Evolutionary conservation across 2,113 vertebrate species (phyloP).

Genomic region (Cynopterus brachyotis): DNA sequence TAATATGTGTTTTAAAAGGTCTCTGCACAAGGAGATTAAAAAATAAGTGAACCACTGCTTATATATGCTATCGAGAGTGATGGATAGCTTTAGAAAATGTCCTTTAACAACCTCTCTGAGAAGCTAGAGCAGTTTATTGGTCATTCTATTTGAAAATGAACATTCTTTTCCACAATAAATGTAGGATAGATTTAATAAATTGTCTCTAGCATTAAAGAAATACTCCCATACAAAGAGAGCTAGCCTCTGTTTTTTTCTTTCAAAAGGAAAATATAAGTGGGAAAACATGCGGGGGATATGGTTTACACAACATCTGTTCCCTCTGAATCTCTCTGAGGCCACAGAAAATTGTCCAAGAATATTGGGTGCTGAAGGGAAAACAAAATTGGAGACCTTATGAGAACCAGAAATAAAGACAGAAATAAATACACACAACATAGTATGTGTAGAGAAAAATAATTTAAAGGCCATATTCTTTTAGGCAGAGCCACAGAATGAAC

Average conservation of each 20-base stretch:
- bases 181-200: background rate
- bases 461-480: slow-evolving; percentile 42
- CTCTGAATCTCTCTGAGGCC: slow-evolving; percentile 35
- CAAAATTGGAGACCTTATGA: slow-evolving; percentile 41
- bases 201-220: background rate
- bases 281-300: background rate
- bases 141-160: background rate
- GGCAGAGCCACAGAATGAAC: slow-evolving; percentile 16
- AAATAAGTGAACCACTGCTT: slow-evolving; percentile 25
- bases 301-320: slow-evolving; percentile 49
- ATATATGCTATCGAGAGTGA: background rate
- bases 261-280: slow-evolving; percentile 45
- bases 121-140: background rate
- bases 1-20: slow-evolving; percentile 36
- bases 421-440: slow-evolving; percentile 18
- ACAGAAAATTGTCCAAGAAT: slow-evolving; percentile 64
- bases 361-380: slow-evolving; percentile 43
- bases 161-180: background rate
- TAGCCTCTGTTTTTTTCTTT: slow-evolving; percentile 17
- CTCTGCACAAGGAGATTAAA: background rate
- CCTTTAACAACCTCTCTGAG: background rate
- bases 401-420: slow-evolving; percentile 14
- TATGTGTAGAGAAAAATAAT: slow-evolving; percentile 26
- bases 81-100: background rate
- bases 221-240: background rate